Base-by-base conservation (phyloP, 1,140 invertebrate genomes). In the Camponotus pennsylvanicus region DNA sequence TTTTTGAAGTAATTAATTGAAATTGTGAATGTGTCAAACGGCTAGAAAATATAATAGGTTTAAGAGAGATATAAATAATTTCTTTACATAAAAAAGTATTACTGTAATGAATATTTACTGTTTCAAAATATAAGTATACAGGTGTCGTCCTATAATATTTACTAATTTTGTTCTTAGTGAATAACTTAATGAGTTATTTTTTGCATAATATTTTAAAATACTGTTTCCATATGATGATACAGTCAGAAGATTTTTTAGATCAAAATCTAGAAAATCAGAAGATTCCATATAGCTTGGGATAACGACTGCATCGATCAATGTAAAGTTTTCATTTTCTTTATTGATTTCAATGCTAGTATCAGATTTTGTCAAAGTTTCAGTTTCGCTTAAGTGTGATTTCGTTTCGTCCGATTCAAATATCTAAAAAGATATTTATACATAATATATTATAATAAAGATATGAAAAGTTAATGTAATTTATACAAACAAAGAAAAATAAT, bases 101-200 rank as follows among this genome's bases (percentile, higher is more conserved):
- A 66, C 2, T 66, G 0, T 37, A 66, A 66, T 66, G 7, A 40
- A 66, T 40, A 66, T 6, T 2, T 37, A 66, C 63, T 66, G 34
- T 66, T 66, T 66, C 32, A 66, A n/a, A 37, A 66, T 40, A 40
- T 66, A 66, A 40, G 15, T 37, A 37, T 66, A 66, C 13, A 66
- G 18, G 9, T 66, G 34, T 37, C 63, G 18, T 66, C 2, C 34
- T 40, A 66, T n/a, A n/a, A 66, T 66, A 66, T 66, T 37, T 8
- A 66, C 63, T 66, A 66, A 66, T 66, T 37, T 66, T 40, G 34
- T 18, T 9, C 34, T 9, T 66, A 66, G 13, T 40, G 34, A 37
- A 66, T 9, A 66, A 66, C n/a, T 66, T n/a, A 63, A 34, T 0
- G 3, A 32, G 5, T 32, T 66, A n/a, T n/a, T n/a, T n/a, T n/a